Evolutionary conservation across 2,113 vertebrate genomes (phyloP).

Genomic region (Myrmecophaga tridactyla): DNA sequence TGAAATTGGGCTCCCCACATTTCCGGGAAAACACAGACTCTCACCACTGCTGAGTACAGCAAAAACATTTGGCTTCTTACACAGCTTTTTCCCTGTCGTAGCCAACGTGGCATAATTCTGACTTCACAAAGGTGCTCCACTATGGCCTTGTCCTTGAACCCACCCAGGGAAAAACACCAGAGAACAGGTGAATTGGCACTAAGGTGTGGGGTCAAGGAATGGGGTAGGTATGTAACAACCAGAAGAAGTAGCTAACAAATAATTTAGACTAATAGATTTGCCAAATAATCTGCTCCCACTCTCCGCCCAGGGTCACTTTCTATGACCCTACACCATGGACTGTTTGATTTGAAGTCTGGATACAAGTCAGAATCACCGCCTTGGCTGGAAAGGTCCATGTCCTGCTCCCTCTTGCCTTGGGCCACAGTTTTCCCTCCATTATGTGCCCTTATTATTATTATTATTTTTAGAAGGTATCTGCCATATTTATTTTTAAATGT

Average conservation of each 20-base stretch:
- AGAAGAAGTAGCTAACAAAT: neutral
- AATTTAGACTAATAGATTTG: neutral
- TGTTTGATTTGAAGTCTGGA: neutral
- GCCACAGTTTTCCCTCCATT: neutral
- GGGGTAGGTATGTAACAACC: neutral
- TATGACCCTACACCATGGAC: neutral
- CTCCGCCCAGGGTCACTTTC: neutral
- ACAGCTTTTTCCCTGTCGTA: neutral
- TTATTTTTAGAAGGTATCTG: no score
- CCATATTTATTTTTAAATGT: no score
- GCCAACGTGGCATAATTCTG: neutral
- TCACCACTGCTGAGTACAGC: neutral
- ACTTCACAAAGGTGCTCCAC: neutral
- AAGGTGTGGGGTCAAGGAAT: neutral
- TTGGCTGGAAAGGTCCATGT: rapidly evolving
- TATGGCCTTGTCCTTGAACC: neutral
- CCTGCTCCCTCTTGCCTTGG: neutral
- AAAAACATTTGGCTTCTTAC: neutral
- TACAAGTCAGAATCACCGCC: neutral
- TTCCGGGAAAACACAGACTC: neutral
- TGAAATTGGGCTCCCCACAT: neutral
- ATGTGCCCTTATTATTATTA: neutral
- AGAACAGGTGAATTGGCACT: rapidly evolving
- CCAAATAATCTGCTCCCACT: neutral
- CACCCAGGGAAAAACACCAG: neutral